These are phyloP conservation scores for Drosophila arizonae DNA, from an alignment of 1,140 invertebrate genomes.

Conservation along the genomic window DNA sequence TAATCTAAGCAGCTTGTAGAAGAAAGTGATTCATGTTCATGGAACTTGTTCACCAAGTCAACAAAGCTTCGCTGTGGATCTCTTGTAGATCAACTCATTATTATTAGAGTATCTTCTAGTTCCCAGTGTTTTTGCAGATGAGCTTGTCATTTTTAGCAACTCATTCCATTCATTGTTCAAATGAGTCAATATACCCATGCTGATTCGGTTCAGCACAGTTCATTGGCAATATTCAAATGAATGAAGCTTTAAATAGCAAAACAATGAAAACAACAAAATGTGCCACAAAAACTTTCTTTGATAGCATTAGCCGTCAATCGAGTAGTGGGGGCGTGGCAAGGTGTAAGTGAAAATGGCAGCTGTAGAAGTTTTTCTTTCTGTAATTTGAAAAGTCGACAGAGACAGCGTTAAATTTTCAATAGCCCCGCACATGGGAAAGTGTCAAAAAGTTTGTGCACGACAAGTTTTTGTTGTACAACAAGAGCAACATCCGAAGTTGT, in stretches of 20 bases:
- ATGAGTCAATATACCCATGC: too few species aligned
- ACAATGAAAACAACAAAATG: not conserved
- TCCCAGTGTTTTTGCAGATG: too few species aligned
- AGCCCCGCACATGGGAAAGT: constrained; percentile 45
- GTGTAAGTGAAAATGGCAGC: constrained; percentile 8
- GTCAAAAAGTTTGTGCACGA: constrained; percentile 46
- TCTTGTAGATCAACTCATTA: too few species aligned
- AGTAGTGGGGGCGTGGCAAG: not conserved
- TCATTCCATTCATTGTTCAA: too few species aligned
- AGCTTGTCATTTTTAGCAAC: too few species aligned
- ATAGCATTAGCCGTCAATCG: constrained; percentile 5
- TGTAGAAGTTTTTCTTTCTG: constrained; percentile 37
- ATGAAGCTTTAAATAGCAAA: not conserved
- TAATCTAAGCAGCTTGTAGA: constrained; percentile 5
- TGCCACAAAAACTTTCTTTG: constrained; percentile 6
- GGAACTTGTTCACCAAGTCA: too few species aligned
- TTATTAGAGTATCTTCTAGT: too few species aligned
- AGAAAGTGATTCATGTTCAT: too few species aligned
- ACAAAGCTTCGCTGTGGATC: too few species aligned
- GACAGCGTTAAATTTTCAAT: constrained; percentile 52
- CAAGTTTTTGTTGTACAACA: constrained; percentile 33
- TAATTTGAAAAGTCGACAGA: constrained; percentile 45
- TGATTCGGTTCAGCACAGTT: not conserved
- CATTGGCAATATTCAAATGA: not conserved
- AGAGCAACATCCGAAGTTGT: constrained; percentile 12